Percentiles rank a stretch among this genome's conserved stretches.
These are phyloP conservation scores for Spialia ferax DNA, from an alignment of 2,888 invertebrate species.

Conservation along the genomic window DNA sequence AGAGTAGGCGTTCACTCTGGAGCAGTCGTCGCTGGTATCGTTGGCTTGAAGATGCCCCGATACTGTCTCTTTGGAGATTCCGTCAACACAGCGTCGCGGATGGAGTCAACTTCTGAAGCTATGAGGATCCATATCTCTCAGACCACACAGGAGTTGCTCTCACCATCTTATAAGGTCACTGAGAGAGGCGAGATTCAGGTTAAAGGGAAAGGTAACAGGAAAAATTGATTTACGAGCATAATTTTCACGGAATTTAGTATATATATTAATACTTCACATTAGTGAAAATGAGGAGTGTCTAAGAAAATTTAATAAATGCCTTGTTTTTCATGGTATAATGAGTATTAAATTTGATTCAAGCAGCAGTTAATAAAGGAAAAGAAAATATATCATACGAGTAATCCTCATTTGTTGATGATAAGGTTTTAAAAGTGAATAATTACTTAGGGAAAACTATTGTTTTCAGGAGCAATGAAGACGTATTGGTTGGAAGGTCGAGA, in stretches of 20 bases:
- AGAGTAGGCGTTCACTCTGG: slow-evolving; percentile 96
- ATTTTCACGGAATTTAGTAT: too few relatives aligned
- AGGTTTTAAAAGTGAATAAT: background rate
- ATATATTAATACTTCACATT: too few relatives aligned
- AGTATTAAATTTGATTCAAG: too few relatives aligned
- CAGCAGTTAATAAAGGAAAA: too few relatives aligned
- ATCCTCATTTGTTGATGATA: background rate
- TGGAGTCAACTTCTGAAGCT: slow-evolving; percentile 97
- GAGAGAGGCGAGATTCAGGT: slow-evolving; percentile 95
- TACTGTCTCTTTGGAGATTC: slow-evolving; percentile 96
- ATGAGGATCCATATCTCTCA: slow-evolving; percentile 98
- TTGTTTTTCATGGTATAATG: too few relatives aligned
- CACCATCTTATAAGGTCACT: slow-evolving; percentile 90
- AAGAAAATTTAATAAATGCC: too few relatives aligned
- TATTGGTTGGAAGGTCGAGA: slow-evolving; percentile 94
- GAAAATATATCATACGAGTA: too few relatives aligned
- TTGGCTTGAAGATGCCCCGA: slow-evolving; percentile 97
- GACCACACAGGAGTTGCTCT: slow-evolving; percentile 92
- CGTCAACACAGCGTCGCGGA: slow-evolving; percentile 96
- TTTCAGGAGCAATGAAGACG: slow-evolving; percentile 93
- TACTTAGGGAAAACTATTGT: background rate
- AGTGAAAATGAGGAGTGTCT: too few relatives aligned
- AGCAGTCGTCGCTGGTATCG: slow-evolving; percentile 97
- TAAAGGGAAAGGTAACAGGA: slow-evolving; percentile 94
- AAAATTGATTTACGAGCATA: too few relatives aligned